These are phyloP conservation scores for Rhincodon typus DNA, from an alignment of 2,797 vertebrate species.

Conservation along the genomic window DNA sequence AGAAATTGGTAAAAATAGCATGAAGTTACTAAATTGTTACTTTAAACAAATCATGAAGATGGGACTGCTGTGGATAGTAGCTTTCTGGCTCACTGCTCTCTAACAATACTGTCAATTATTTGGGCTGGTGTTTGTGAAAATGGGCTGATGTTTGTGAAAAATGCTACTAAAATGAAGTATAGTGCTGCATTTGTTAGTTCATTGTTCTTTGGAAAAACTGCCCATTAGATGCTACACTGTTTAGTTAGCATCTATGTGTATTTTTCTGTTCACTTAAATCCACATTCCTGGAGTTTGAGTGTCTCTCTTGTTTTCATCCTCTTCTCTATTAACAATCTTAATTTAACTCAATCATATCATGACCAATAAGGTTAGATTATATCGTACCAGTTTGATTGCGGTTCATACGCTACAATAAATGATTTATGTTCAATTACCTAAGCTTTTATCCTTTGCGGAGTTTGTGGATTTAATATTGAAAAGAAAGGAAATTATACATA, in stretches of 20 bases:
- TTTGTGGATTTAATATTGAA: neutral
- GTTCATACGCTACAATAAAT: neutral
- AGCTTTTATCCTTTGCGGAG: constrained; percentile 39
- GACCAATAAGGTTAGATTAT: neutral
- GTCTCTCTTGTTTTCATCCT: neutral
- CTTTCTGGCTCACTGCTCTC: neutral
- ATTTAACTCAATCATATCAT: neutral
- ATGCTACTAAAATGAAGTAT: neutral
- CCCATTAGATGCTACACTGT: neutral
- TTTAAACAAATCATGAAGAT: neutral
- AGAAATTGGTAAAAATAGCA: neutral
- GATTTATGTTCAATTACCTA: neutral
- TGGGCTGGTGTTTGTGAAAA: neutral
- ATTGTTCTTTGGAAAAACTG: neutral
- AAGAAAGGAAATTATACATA: neutral
- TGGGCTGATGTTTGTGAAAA: neutral
- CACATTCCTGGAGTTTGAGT: neutral
- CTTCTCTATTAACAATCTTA: neutral
- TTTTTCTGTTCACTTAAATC: neutral
- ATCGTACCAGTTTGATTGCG: neutral
- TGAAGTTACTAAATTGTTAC: neutral
- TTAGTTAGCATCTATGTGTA: neutral
- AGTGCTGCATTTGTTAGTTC: neutral
- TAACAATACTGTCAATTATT: neutral
- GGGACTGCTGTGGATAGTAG: neutral